A percentile compares a stretch with the other conserved stretches of the same genome.
Conservation (phyloP, 2,888 invertebrate genomes). For the Patella caerulea region DNA sequence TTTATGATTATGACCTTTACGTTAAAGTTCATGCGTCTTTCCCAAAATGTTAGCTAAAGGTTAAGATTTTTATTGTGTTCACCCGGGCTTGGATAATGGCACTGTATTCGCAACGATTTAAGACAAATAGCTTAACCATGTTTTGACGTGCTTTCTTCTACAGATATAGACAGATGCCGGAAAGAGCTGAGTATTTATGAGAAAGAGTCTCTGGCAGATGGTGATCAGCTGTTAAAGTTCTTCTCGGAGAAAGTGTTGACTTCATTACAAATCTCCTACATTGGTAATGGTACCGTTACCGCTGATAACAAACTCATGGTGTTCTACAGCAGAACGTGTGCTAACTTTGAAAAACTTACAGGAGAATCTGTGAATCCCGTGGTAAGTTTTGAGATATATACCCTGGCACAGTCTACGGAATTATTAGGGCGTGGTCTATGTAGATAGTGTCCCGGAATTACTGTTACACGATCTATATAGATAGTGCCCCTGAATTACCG, state of each 20-base stretch:
- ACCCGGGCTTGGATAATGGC: too few relatives aligned
- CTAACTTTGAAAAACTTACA: not conserved
- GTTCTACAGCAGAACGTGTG: conserved; percentile 2
- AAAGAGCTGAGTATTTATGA: not conserved
- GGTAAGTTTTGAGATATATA: not conserved
- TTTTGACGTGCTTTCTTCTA: not conserved
- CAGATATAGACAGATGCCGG: not conserved
- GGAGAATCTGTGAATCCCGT: not conserved
- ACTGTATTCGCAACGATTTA: too few relatives aligned
- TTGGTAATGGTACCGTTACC: not conserved
- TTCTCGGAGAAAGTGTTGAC: not conserved
- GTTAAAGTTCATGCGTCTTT: too few relatives aligned
- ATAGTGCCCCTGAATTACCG: too few relatives aligned
- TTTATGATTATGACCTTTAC: too few relatives aligned
- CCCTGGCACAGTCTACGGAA: too few relatives aligned
- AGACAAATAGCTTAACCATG: too few relatives aligned
- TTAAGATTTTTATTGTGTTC: too few relatives aligned
- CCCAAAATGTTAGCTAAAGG: too few relatives aligned
- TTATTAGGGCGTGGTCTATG: too few relatives aligned
- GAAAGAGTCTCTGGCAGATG: not conserved
- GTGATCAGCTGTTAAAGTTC: not conserved
- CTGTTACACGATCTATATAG: too few relatives aligned
- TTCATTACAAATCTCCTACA: not conserved
- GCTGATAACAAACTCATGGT: not conserved
- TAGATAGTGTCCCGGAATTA: too few relatives aligned